Base-by-base conservation (phyloP, 1,140 invertebrate species). In the Drosophila pseudoobscura region DNA sequence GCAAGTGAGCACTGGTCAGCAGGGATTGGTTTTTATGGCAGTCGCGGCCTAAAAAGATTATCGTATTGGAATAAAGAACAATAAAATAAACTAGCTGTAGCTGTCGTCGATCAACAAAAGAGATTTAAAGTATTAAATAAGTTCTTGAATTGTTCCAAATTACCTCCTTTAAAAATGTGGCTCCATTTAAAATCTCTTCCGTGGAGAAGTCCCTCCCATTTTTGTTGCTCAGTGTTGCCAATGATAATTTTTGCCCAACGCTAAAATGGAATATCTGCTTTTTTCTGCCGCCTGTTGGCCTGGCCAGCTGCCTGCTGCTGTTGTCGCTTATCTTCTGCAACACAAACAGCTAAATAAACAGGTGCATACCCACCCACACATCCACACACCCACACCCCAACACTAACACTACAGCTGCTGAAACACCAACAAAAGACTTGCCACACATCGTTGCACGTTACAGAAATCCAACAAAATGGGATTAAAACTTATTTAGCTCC, bases 401-500 rank as follows among this genome's bases (percentile, higher is more conserved):
- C 22, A 6, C 22, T 15, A 22, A 49, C 58, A 24, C 7, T 35
- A 39, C 51, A 51, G 49, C 52, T 55, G 41, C 35, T 71, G 47
- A 35, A 52, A 65, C 58, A 47, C 52, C 74, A 78, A 65, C 55
- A 60, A 78, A 45, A 39, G 60, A 39, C 51, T 49, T 54, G 56
- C 39, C 62, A 71, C 51, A 79, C 49, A 57, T 62, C 47, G 71
- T 53, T 75, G 62, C 60, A 49, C 60, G 71, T 75, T 75, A 58
- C 75, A 61, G 45, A 75, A 77, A 85, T 75, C 66, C 80, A 83
- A 75, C 80, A 68, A 75, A 80, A 87, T 87, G 57, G 82, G 78
- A 85, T 85, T 85, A 85, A 85, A 87, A 85, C 64, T 82, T 87
- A 78, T 85, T 87, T 78, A 87, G 74, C 78, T 74, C 58, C 61